Percentiles rank a stretch among this genome's conserved stretches.
phyloP scores from a whole-genome alignment of 2,888 invertebrate genomes.

The Melangyna quadrimaculata region DNA sequence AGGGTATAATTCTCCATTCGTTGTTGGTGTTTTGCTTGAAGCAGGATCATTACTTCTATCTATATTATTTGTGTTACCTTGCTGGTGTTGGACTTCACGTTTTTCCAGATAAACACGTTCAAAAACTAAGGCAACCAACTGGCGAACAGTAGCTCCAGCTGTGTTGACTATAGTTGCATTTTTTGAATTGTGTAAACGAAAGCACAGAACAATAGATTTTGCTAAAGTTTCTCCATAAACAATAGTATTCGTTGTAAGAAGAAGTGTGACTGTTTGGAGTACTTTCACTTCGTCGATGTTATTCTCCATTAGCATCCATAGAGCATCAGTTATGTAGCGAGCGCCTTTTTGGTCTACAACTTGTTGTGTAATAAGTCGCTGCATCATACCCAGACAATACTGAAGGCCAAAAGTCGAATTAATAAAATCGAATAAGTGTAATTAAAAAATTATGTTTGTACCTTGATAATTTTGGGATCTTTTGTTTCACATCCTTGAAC shows the following conservation, averaged over 20 bases:
- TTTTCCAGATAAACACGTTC: constrained; percentile 86
- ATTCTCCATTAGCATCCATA: constrained; percentile 97
- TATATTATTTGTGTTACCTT: constrained; percentile 36
- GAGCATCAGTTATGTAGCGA: constrained; percentile 93
- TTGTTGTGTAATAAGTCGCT: constrained; percentile 94
- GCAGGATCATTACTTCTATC: constrained; percentile 59
- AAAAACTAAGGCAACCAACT: constrained; percentile 95
- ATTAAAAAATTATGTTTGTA: constrained; percentile 78
- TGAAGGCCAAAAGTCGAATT: constrained; percentile 79
- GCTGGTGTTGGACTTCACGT: constrained; percentile 73
- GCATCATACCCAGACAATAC: constrained; percentile 96
- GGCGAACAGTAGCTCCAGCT: constrained; percentile 98
- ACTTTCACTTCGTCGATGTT: constrained; percentile 97
- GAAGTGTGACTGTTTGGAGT: constrained; percentile 95
- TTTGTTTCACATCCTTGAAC: constrained; percentile 99
- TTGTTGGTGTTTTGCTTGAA: constrained; percentile 66
- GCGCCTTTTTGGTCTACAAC: constrained; percentile 96
- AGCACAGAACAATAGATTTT: constrained; percentile 95
- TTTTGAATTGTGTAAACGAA: constrained; percentile 96
- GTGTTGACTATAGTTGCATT: constrained; percentile 98
- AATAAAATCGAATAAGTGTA: background rate
- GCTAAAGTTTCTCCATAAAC: constrained; percentile 97
- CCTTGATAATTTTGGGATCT: constrained; percentile 96
- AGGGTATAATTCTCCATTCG: constrained; percentile 86
- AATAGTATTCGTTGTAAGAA: constrained; percentile 96